Evolutionary conservation across 2,797 vertebrate species (phyloP).

Genomic region (Glossophaga mutica): DNA sequence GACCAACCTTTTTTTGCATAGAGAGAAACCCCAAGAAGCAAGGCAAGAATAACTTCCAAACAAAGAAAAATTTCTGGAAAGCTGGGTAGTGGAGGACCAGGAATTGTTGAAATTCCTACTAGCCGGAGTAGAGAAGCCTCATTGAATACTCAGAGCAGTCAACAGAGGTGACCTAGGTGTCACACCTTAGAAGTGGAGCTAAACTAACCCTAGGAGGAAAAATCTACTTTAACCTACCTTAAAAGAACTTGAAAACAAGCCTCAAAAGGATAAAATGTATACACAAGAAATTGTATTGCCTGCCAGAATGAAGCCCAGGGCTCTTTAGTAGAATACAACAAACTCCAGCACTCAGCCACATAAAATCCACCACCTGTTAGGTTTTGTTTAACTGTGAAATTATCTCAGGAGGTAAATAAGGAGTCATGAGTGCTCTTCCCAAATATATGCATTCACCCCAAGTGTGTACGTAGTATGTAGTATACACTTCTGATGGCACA

Average conservation of each 20-base stretch:
- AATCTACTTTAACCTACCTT: neutral
- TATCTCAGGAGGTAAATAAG: neutral
- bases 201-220: neutral
- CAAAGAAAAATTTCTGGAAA: neutral
- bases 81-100: neutral
- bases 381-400: neutral
- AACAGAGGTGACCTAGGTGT: neutral
- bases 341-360: neutral
- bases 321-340: neutral
- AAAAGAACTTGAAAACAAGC: neutral
- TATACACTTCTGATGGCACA: neutral
- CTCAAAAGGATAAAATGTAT: neutral
- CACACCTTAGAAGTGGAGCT: neutral
- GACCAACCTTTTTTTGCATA: neutral
- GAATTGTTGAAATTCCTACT: neutral
- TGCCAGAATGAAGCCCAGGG: neutral
- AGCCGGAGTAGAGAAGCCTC: neutral
- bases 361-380: neutral
- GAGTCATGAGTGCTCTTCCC: neutral
- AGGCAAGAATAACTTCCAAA: neutral
- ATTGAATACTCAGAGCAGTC: neutral
- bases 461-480: neutral
- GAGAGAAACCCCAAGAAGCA: neutral
- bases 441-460: neutral
- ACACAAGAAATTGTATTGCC: neutral